Percentiles rank a stretch among this genome's conserved stretches.
These are phyloP conservation scores for Scomber japonicus DNA, from an alignment of 2,113 vertebrate genomes.

Conservation along the genomic window DNA sequence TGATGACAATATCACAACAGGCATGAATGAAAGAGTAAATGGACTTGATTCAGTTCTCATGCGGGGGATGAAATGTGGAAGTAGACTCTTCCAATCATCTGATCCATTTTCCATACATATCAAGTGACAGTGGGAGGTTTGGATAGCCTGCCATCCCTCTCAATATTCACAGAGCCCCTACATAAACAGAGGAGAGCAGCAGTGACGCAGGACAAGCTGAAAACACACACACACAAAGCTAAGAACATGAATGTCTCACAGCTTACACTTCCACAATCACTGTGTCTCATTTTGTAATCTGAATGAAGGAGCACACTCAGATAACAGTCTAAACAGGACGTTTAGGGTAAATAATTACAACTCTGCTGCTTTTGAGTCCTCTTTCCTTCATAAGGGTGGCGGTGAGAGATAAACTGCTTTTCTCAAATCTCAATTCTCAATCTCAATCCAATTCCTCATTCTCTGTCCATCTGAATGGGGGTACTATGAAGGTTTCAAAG, in stretches of 20 bases:
- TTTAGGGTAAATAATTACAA: constrained; percentile 60
- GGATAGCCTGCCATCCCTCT: constrained; percentile 50
- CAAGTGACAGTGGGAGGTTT: constrained; percentile 58
- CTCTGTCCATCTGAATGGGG: constrained; percentile 30
- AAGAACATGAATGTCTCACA: constrained; percentile 11
- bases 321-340: constrained; percentile 23
- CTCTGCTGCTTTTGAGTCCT: constrained; percentile 25
- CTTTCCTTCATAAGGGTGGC: constrained; percentile 17
- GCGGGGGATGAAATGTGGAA: not conserved
- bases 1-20: constrained; percentile 28
- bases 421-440: constrained; percentile 4
- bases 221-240: constrained; percentile 49
- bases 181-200: constrained; percentile 67
- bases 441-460: constrained; percentile 7
- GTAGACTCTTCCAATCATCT: constrained; percentile 46
- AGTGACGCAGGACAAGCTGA: constrained; percentile 60
- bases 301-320: not conserved
- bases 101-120: constrained; percentile 69
- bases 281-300: not conserved
- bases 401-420: constrained; percentile 64
- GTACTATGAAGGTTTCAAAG: not conserved
- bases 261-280: constrained; percentile 35
- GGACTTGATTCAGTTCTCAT: constrained; percentile 15
- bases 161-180: constrained; percentile 50
- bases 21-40: constrained; percentile 23